Conservation (phyloP, 2,113 vertebrate species). For the Caranx melampygus region DNA sequence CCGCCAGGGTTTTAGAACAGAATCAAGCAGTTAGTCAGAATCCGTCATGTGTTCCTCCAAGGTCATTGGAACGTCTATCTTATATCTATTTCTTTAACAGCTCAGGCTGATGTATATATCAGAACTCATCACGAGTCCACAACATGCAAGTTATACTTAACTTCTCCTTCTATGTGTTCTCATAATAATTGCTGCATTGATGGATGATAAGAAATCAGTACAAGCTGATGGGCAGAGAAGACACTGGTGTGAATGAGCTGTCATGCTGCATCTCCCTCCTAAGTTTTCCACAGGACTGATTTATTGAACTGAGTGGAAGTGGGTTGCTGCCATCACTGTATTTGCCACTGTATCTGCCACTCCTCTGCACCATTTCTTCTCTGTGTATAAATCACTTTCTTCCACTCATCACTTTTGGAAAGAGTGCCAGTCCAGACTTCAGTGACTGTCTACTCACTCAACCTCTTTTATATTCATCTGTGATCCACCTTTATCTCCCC, state of each 20-base stretch:
- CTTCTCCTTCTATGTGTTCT: not conserved
- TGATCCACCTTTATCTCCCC: not conserved
- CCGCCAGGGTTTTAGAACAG: too few relatives aligned
- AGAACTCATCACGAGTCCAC: not conserved
- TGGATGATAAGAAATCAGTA: not conserved
- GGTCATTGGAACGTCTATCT: too few relatives aligned
- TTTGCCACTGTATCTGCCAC: not conserved
- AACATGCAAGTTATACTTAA: not conserved
- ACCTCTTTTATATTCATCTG: not conserved
- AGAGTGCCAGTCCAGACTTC: not conserved
- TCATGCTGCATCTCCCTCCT: not conserved
- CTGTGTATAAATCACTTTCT: constrained; percentile 19
- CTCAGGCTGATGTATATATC: not conserved
- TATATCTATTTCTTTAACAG: too few relatives aligned
- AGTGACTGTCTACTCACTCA: not conserved
- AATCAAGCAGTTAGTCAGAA: too few relatives aligned
- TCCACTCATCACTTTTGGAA: not conserved
- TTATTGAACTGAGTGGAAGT: not conserved
- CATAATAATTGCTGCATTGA: not conserved
- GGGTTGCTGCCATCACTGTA: not conserved
- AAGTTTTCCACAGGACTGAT: not conserved
- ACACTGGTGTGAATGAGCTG: constrained; percentile 10
- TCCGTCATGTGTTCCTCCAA: too few relatives aligned
- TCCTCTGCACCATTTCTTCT: not conserved
- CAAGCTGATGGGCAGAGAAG: not conserved